Percentiles rank a stretch among this genome's conserved stretches.
Conservation (phyloP, 2,888 invertebrate species). For the Alsophila aescularia region DNA sequence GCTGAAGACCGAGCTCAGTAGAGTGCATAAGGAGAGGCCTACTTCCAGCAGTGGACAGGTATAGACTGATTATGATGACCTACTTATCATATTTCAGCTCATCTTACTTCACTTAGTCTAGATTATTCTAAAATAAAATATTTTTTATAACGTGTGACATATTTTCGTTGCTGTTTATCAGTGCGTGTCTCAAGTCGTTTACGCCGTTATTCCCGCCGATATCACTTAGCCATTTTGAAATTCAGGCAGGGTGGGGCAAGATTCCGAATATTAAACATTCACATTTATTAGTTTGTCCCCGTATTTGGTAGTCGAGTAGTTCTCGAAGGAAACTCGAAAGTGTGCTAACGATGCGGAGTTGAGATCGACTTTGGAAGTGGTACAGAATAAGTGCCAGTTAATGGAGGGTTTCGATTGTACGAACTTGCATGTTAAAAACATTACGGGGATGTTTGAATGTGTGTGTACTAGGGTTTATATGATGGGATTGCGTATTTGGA, state of each 20-base stretch:
- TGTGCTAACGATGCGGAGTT: slow-evolving; percentile 51
- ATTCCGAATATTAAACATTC: slow-evolving; percentile 80
- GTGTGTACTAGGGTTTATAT: too few relatives aligned
- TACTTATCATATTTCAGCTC: too few relatives aligned
- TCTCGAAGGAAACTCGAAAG: slow-evolving; percentile 54
- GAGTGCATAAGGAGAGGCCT: too few relatives aligned
- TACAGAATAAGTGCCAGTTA: too few relatives aligned
- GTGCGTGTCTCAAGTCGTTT: slow-evolving; percentile 16
- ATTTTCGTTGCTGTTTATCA: too few relatives aligned
- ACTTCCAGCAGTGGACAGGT: too few relatives aligned
- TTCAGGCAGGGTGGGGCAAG: slow-evolving; percentile 45
- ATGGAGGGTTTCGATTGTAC: slow-evolving; percentile 47
- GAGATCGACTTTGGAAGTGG: slow-evolving; percentile 69
- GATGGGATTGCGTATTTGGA: too few relatives aligned
- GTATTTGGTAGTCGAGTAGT: slow-evolving; percentile 80
- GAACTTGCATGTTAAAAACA: slow-evolving; percentile 17
- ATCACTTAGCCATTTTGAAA: slow-evolving; percentile 80
- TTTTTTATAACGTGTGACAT: too few relatives aligned
- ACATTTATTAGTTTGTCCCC: slow-evolving; percentile 83
- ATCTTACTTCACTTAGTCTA: too few relatives aligned
- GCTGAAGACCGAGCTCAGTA: too few relatives aligned
- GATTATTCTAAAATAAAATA: too few relatives aligned
- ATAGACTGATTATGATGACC: too few relatives aligned
- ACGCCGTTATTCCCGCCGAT: slow-evolving; percentile 49
- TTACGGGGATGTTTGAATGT: not conserved